Conservation (phyloP, 1,140 invertebrate species). For the Euglossa dilemma region DNA sequence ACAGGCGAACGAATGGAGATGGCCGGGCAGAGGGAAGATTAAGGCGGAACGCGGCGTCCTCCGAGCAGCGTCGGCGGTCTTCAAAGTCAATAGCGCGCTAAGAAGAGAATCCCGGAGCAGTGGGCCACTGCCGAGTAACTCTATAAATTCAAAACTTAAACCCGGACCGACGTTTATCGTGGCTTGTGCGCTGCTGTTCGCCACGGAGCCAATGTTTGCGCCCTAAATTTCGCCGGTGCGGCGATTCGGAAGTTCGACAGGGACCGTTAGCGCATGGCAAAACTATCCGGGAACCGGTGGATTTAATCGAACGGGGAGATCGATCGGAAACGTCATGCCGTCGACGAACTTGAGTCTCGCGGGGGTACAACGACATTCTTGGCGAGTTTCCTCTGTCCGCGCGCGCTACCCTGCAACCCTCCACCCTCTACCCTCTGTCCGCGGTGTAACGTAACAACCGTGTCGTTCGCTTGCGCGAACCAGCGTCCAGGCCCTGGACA, state of each 20-base stretch:
- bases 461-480: not conserved
- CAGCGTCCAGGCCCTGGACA: fast-evolving
- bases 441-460: not conserved
- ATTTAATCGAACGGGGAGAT: constrained; percentile 31
- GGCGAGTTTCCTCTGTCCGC: not conserved
- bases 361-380: not conserved
- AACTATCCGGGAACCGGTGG: constrained; percentile 4
- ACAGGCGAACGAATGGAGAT: not conserved
- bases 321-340: constrained; percentile 9
- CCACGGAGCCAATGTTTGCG: constrained; percentile 47
- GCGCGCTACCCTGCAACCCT: too few relatives aligned
- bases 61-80: not conserved
- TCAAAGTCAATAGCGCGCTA: constrained; percentile 17
- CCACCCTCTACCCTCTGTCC: too few relatives aligned
- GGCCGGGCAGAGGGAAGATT: not conserved
- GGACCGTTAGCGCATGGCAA: not conserved
- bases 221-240: constrained; percentile 33
- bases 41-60: not conserved
- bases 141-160: constrained; percentile 65
- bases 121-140: constrained; percentile 17
- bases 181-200: not conserved
- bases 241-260: constrained; percentile 17
- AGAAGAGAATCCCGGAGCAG: not conserved
- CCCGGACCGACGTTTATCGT: constrained; percentile 25
- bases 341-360: not conserved